A percentile compares a stretch with the other conserved stretches of the same genome.
These are phyloP conservation scores for Empidonax alnorum DNA, from an alignment of 2,113 vertebrate genomes.

Conservation along the genomic window DNA sequence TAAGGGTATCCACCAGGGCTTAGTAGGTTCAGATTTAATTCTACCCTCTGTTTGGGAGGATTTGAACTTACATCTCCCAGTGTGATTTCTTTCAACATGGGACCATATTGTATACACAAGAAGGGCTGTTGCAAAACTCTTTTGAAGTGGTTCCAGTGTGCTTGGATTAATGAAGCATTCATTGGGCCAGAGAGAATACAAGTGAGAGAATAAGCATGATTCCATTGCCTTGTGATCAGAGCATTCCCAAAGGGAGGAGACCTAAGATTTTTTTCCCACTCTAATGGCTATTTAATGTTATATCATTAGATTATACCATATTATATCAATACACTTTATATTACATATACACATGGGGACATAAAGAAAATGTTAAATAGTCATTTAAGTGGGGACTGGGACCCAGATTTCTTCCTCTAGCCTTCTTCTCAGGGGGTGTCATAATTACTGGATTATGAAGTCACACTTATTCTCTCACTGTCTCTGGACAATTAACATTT, in stretches of 20 bases:
- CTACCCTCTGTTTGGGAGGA: not conserved
- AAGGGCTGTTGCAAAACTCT: not conserved
- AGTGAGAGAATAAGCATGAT: slow-evolving; percentile 1
- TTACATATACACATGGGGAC: not conserved
- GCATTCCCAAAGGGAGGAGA: not conserved
- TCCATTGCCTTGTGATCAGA: not conserved
- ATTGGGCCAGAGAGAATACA: not conserved
- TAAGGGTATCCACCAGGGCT: not conserved
- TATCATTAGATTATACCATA: not conserved
- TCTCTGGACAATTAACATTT: not conserved
- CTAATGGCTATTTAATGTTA: not conserved
- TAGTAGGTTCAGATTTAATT: not conserved
- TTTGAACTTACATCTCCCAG: not conserved
- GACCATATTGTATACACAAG: not conserved
- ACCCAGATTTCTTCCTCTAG: not conserved
- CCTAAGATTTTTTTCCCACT: not conserved
- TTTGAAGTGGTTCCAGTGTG: not conserved
- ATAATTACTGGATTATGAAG: not conserved
- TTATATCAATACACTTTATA: not conserved
- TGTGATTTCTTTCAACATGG: not conserved
- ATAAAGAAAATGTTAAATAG: not conserved
- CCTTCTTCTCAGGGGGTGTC: not conserved
- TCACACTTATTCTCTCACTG: not conserved
- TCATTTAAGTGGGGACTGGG: not conserved
- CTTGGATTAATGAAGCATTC: not conserved